A percentile compares a stretch with the other conserved stretches of the same genome.
Conservation (phyloP, 2,888 invertebrate genomes). For the Mythimna lalbum region DNA sequence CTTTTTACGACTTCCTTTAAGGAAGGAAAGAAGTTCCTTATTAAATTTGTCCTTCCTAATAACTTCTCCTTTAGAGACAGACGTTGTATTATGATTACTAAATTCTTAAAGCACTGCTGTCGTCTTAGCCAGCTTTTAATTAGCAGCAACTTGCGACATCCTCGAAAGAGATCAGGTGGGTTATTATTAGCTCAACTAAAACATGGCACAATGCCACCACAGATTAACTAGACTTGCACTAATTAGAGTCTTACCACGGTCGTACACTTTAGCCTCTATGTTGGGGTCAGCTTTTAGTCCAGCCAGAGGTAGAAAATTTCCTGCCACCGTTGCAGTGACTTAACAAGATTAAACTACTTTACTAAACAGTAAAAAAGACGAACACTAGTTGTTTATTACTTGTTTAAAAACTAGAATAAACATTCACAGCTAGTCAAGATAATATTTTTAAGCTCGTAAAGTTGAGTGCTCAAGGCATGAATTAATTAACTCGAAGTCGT, state of each 20-base stretch:
- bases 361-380: constrained; percentile 24
- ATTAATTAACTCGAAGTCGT: constrained; percentile 58
- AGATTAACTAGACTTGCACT: constrained; percentile 33
- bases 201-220: constrained; percentile 44
- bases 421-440: constrained; percentile 58
- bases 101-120: background rate
- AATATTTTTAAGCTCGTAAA: constrained; percentile 62
- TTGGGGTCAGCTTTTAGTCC: constrained; percentile 26
- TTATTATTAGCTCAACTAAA: constrained; percentile 36
- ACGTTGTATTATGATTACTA: background rate
- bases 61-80: background rate
- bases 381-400: constrained; percentile 38
- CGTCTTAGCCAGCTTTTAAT: constrained; percentile 13
- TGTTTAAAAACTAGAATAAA: constrained; percentile 56
- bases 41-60: too few species aligned
- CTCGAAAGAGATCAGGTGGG: constrained; percentile 28
- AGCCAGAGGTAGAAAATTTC: constrained; percentile 20
- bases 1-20: too few species aligned
- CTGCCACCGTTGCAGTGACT: background rate
- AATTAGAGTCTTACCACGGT: constrained; percentile 45
- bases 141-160: constrained; percentile 35
- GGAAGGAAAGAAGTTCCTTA: too few species aligned
- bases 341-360: constrained; percentile 41
- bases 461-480: constrained; percentile 56
- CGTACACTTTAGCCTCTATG: constrained; percentile 18